phyloP scores from a whole-genome alignment of 2,113 vertebrate species.

The Eulacestoma nigropectus region DNA sequence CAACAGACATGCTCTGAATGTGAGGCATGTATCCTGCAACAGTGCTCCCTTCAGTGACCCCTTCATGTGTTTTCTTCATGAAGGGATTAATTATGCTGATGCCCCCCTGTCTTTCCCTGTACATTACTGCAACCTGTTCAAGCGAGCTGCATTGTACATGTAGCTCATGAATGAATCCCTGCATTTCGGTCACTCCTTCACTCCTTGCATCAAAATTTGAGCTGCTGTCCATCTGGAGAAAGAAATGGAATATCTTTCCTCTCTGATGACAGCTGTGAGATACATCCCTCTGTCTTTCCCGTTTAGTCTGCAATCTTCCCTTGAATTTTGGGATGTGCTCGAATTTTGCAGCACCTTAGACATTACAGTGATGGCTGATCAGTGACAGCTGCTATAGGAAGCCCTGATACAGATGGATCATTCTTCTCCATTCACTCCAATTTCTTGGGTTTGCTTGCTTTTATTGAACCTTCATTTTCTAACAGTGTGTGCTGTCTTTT shows the following conservation, averaged over 20 bases:
- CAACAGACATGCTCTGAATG: background rate
- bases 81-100: background rate
- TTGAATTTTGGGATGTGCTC: background rate
- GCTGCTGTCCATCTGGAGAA: background rate
- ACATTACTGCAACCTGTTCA: background rate
- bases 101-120: rapidly evolving
- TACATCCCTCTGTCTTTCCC: background rate
- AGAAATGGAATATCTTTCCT: background rate
- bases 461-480: background rate
- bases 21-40: background rate
- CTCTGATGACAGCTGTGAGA: slow-evolving; percentile 10
- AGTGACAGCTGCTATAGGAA: background rate
- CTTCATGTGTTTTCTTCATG: background rate
- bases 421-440: background rate
- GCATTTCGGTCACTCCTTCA: background rate
- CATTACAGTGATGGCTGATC: background rate
- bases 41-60: background rate
- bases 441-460: background rate
- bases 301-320: background rate
- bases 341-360: background rate
- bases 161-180: background rate
- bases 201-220: background rate
- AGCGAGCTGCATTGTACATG: background rate
- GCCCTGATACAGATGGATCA: background rate
- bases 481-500: background rate